Evolutionary conservation across 2,888 invertebrate species (phyloP), one percentile per base, ranked within the genome.

Genomic region (Stenchaetothrips biformis): DNA sequence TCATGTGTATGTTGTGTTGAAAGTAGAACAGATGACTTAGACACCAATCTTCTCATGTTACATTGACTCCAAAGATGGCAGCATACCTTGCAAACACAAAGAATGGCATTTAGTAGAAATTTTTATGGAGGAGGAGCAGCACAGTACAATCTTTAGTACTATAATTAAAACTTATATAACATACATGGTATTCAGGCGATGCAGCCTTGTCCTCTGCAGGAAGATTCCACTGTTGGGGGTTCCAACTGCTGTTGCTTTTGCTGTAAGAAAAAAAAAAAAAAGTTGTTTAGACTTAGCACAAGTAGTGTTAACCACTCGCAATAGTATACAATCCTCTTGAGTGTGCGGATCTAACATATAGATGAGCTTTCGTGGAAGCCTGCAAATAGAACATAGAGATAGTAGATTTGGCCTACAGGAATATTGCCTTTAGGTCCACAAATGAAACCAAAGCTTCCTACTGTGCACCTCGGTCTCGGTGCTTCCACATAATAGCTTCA

Each of bases 121-220:
- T n/a, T 9, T 16, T n/a, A 81, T 49, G 79, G 74, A 37, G 7
- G 79, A 16, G 21, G 18, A 21, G 37, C 62, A 18, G n/a, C 7
- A 81, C 11, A 16, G 62, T 47, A 47, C 59, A 18, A 18, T 59
- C 16, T 77, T 77, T 78, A 80, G n/a, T 25, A 48, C 18, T 18
- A 79, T 79, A 25, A 2, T 11, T 79, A 4, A 16, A 53, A 59
- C 53, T 16, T 3, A 18, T 59, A 37, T 79, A 84, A 84, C 84
- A 84, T 86, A 89, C 87, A 89, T 87, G 48, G 89, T 89, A 82
- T 89, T 89, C 89, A 7, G 89, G 89, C 8, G 89, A 88, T 21
- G 89, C 87, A 9, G 89, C 89, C 83, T 89, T 89, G 82, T 88
- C 88, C 82, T 87, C 87, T 0, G 87, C 85, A 21, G 89, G 89